Conservation (phyloP, 2,797 vertebrate genomes). For the Adrianichthys oophorus region DNA sequence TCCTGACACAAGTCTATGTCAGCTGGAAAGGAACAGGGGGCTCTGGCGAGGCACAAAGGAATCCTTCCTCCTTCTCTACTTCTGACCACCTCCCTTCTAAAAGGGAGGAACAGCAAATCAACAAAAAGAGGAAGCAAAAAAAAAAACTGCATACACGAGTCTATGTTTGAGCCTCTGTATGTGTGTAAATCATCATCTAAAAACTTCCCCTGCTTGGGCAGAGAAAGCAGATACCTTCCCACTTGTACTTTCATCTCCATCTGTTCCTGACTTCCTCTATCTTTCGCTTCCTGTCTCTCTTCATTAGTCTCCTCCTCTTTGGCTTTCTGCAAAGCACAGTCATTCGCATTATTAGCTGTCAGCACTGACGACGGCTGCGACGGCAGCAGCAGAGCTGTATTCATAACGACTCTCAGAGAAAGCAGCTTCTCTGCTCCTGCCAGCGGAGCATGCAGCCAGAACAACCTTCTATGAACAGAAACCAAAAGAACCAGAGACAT, state of each 20-base stretch:
- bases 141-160: constrained; percentile 56
- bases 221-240: constrained; percentile 20
- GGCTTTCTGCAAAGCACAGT: constrained; percentile 54
- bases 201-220: constrained; percentile 40
- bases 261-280: constrained; percentile 34
- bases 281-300: constrained; percentile 55
- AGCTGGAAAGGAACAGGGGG: constrained; percentile 64
- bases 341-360: constrained; percentile 73
- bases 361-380: constrained; percentile 58
- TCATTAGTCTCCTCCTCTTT: constrained; percentile 57
- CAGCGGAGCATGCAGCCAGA: constrained; percentile 59
- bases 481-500: constrained; percentile 28
- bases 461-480: constrained; percentile 54
- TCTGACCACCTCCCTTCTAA: constrained; percentile 44
- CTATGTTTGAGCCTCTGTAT: constrained; percentile 28
- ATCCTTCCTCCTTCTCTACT: constrained; percentile 41
- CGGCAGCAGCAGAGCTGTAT: constrained; percentile 40
- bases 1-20: constrained; percentile 74
- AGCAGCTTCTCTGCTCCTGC: constrained; percentile 52
- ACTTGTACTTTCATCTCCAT: constrained; percentile 35
- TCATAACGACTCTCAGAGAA: constrained; percentile 67
- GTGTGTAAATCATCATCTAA: constrained; percentile 32
- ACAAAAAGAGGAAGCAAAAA: constrained; percentile 46
- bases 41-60: constrained; percentile 64
- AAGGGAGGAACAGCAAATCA: constrained; percentile 37